Evolutionary conservation across 2,113 vertebrate genomes (phyloP).

Genomic region (Furnarius figulus): DNA sequence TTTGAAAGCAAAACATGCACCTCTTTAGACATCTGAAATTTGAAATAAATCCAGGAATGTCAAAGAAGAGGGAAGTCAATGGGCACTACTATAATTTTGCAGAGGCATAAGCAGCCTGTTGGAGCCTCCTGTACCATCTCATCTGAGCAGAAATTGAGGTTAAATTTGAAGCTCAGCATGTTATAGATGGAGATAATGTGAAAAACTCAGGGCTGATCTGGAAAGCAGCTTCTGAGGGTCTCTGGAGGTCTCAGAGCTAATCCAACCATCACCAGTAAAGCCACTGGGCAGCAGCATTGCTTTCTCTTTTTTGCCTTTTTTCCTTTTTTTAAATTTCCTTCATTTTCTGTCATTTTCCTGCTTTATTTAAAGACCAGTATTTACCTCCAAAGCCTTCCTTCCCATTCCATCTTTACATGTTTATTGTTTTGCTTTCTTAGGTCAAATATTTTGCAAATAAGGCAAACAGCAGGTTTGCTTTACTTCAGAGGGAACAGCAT

Average conservation of each 20-base stretch:
- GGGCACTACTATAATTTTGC: background rate
- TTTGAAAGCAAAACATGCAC: background rate
- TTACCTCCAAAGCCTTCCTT: background rate
- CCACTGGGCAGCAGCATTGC: background rate
- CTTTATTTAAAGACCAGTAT: background rate
- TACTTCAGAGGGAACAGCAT: background rate
- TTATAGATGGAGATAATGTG: background rate
- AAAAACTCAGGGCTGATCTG: too few species aligned
- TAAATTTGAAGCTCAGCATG: background rate
- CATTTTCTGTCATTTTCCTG: background rate
- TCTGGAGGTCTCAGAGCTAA: background rate
- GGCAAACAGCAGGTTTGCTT: background rate
- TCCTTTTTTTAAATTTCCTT: background rate
- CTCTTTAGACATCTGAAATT: background rate
- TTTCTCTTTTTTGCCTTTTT: rapidly evolving
- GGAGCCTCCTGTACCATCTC: background rate
- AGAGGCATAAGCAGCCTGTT: background rate
- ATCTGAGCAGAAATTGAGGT: background rate
- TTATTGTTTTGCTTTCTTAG: background rate
- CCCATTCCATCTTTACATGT: background rate
- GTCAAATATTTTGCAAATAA: background rate
- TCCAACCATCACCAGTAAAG: background rate
- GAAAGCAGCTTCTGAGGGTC: background rate
- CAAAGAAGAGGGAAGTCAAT: background rate
- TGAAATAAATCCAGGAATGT: background rate